Percentiles rank a stretch among this genome's conserved stretches.
Evolutionary conservation across 2,797 vertebrate genomes (phyloP).

Genomic region (Helarctos malayanus): DNA sequence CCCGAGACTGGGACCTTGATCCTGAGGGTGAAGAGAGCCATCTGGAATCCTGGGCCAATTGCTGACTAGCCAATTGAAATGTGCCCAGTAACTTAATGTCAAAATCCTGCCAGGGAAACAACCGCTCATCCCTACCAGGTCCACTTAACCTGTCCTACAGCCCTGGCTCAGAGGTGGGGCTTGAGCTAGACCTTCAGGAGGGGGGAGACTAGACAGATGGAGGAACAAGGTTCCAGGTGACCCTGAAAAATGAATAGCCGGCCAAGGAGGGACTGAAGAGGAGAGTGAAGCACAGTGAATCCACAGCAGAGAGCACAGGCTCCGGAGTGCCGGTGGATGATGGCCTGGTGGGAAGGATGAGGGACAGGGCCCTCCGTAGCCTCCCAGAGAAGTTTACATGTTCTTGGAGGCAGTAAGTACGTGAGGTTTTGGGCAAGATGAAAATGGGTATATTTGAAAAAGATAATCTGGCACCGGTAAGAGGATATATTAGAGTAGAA

Average conservation of each 20-base stretch:
- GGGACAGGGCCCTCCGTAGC: neutral
- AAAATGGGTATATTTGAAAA: slow-evolving; percentile 36
- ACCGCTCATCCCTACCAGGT: neutral
- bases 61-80: neutral
- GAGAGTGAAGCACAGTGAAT: neutral
- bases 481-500: neutral
- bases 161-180: neutral
- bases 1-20: slow-evolving; percentile 11
- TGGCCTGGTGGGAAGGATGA: neutral
- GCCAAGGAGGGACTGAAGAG: neutral
- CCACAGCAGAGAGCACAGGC: neutral
- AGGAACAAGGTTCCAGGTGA: neutral
- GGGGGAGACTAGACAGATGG: neutral
- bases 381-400: neutral
- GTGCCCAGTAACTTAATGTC: neutral
- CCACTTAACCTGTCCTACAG: neutral
- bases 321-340: neutral
- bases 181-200: slow-evolving; percentile 43
- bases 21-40: neutral
- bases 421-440: slow-evolving; percentile 38
- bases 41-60: neutral
- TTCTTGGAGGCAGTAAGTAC: neutral
- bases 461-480: neutral
- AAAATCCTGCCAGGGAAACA: neutral
- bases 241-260: neutral